Percentiles rank a stretch among this genome's conserved stretches.
phyloP scores from a whole-genome alignment of 2,797 vertebrate species.

The Gymnodraco acuticeps region DNA sequence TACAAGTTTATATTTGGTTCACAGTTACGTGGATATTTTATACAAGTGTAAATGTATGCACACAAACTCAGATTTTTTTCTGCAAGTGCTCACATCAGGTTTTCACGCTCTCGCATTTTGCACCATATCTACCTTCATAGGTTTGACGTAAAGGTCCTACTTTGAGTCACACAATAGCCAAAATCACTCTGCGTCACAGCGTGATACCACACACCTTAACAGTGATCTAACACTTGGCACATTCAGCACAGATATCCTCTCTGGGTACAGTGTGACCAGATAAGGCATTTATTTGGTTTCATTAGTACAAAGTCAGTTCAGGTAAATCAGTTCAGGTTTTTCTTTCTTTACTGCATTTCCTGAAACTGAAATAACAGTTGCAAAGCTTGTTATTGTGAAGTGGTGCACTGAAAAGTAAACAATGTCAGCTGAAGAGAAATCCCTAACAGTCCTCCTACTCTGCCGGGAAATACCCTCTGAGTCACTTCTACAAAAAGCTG shows the following conservation, averaged over 20 bases:
- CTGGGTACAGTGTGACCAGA: not conserved
- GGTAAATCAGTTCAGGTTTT: conserved; percentile 16
- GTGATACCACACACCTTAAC: conserved; percentile 10
- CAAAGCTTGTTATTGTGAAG: conserved; percentile 14
- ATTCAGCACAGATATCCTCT: not conserved
- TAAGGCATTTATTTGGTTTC: conserved; percentile 31
- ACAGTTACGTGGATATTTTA: no score
- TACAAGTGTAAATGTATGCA: no score
- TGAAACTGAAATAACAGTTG: conserved; percentile 25
- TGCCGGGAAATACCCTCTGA: conserved; percentile 76
- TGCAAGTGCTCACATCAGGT: no score
- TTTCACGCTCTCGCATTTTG: no score
- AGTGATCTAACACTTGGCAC: not conserved
- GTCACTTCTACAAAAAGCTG: conserved; percentile 53
- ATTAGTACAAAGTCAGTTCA: conserved; percentile 36
- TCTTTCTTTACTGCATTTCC: conserved; percentile 44
- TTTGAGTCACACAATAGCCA: conserved; percentile 35
- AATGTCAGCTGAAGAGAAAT: conserved; percentile 68
- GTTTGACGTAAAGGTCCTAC: conserved; percentile 5
- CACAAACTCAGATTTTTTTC: no score
- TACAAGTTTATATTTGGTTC: no score
- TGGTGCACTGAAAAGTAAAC: conserved; percentile 50
- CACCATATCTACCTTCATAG: no score
- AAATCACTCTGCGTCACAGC: not conserved
- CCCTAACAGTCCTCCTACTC: conserved; percentile 39